Base-by-base conservation (phyloP, 2,113 vertebrate genomes). In the Ranitomeya imitator region DNA sequence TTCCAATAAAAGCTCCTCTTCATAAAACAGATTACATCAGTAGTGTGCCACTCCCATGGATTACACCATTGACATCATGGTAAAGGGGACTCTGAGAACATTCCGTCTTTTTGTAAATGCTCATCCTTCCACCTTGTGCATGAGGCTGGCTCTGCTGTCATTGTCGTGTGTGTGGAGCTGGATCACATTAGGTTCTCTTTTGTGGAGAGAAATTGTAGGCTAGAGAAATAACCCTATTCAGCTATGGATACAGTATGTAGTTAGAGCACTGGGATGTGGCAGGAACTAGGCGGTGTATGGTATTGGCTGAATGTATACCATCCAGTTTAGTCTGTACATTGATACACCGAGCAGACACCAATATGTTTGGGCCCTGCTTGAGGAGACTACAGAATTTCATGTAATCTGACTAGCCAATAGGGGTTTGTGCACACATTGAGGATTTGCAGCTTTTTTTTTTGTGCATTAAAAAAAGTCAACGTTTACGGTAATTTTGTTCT, bases 1-100 rank as follows among this genome's bases (percentile, higher is more conserved):
- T 67, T 59, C 51, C 71, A 86, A 86, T 86, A 86, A 79, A 86
- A 67, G 76, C 76, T 55, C 52, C 45, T 16, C 76, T 86, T 86
- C 51, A 63, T 86, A 71, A 80, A 80, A 87, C 51, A 65, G 19
- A 63, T 80, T 67, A 80, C 61, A 71, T 81, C 78, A 80, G 65
- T 63, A 71, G 23, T 3, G 55, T 71, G 61, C 63, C 86, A 80
- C 86, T 80, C 86, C 86, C 61, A 67, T 80, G 86, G 52, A 79
- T 86, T 86, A 80, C n/a, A 21, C 59, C 23, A 67, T 78, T 37
- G 10, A 65, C 60, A 79, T 79, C 85, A 80, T 78, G 51, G 18
- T 11, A 23, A 80, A n/a, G 19, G 63, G 86, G 60, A 63, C 51
- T 37, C 14, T 21, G n/a, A 87, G 52, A 69, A 80, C 60, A 65